Evolutionary conservation across 1,140 invertebrate genomes (phyloP).

Genomic region (Drosophila malerkotliana): DNA sequence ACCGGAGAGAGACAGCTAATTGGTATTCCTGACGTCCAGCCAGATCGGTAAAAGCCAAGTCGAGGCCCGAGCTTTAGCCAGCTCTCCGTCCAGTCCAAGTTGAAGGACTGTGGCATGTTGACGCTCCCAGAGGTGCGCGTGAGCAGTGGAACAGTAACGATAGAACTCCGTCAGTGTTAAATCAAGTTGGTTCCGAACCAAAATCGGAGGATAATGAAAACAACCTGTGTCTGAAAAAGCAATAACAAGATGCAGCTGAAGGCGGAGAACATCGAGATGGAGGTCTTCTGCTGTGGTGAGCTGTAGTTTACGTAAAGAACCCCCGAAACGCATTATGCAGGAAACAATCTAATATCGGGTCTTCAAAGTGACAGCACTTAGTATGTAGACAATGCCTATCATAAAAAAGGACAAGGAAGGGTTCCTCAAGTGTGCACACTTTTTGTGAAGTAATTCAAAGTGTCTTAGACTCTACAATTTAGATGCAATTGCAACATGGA

Average conservation of each 20-base stretch:
- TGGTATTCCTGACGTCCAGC: constrained; percentile 73
- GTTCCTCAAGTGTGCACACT: constrained; percentile 47
- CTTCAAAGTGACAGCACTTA: constrained; percentile 49
- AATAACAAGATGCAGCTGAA: constrained; percentile 59
- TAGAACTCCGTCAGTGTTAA: neutral
- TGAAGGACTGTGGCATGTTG: constrained; percentile 77
- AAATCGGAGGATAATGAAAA: constrained; percentile 29
- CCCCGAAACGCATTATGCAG: constrained; percentile 24
- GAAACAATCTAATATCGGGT: constrained; percentile 12
- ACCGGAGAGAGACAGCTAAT: constrained; percentile 46
- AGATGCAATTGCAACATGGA: constrained; percentile 15
- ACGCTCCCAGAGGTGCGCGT: constrained; percentile 63
- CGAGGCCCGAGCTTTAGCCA: constrained; percentile 53
- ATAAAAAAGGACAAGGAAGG: constrained; percentile 23
- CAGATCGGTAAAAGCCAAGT: constrained; percentile 42
- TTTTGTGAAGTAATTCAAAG: neutral
- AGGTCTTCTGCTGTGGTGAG: constrained; percentile 82
- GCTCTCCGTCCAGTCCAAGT: constrained; percentile 57
- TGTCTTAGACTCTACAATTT: neutral
- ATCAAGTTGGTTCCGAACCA: neutral
- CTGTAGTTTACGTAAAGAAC: constrained; percentile 12
- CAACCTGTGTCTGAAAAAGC: constrained; percentile 17
- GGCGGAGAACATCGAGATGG: constrained; percentile 79
- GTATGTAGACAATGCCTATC: constrained; percentile 24
- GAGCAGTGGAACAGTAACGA: constrained; percentile 28